Percentiles rank a stretch among this genome's conserved stretches.
phyloP scores from a whole-genome alignment of 2,113 vertebrate species.

The Corythornis cristatus region DNA sequence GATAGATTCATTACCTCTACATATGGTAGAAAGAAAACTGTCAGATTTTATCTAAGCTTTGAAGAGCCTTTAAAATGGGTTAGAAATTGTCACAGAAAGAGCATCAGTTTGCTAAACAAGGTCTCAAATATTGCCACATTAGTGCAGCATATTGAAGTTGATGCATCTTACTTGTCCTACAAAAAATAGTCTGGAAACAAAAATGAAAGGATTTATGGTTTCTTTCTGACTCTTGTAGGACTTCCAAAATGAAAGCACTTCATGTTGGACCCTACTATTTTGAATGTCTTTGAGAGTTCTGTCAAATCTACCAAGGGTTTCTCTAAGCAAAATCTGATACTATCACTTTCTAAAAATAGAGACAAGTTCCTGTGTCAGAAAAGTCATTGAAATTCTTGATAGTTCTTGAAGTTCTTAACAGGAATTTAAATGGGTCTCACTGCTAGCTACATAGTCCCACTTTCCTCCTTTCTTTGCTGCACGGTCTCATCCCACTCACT shows the following conservation, averaged over 20 bases:
- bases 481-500: not conserved
- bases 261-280: not conserved
- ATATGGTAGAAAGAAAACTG: conserved; percentile 52
- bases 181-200: not conserved
- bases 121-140: not conserved
- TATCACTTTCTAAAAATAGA: not conserved
- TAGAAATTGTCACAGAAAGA: conserved; percentile 22
- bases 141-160: not conserved
- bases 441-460: not conserved
- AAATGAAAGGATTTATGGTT: not conserved
- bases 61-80: conserved; percentile 16
- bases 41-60: conserved; percentile 53
- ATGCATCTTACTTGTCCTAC: not conserved
- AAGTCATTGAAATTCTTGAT: not conserved
- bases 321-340: not conserved
- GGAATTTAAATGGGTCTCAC: not conserved
- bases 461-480: not conserved
- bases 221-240: not conserved
- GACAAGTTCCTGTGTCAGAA: not conserved
- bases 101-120: conserved; percentile 36
- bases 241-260: not conserved
- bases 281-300: not conserved
- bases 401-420: not conserved
- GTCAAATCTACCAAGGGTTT: not conserved
- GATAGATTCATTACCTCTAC: conserved; percentile 54